Evolutionary conservation across 2,888 invertebrate genomes (phyloP).

Genomic region (Drosophila birchii): DNA sequence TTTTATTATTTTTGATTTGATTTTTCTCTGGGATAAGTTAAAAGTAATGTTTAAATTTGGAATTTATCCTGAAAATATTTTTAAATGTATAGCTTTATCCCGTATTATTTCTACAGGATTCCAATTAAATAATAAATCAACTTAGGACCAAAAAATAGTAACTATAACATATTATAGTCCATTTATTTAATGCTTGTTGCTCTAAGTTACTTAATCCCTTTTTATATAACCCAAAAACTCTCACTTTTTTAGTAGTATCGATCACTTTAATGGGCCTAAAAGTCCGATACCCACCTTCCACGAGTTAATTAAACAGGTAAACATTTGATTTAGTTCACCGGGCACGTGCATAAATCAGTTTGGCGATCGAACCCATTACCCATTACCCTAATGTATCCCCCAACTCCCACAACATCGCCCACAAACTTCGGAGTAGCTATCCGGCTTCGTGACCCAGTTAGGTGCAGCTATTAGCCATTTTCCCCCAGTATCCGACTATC

Average conservation of each 20-base stretch:
- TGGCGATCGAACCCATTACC: slow-evolving; percentile 17
- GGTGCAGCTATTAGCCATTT: slow-evolving; percentile 31
- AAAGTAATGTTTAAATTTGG: not conserved
- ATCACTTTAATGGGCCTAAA: not conserved
- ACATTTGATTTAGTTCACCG: slow-evolving; percentile 27
- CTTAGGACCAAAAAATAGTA: too few relatives aligned
- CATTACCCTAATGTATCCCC: slow-evolving; percentile 35
- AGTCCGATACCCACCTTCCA: not conserved
- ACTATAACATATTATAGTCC: too few relatives aligned
- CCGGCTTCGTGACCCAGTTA: slow-evolving; percentile 42
- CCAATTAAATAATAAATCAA: not conserved
- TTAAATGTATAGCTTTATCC: not conserved
- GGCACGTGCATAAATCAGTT: slow-evolving; percentile 41
- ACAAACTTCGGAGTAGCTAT: slow-evolving; percentile 6
- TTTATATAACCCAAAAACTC: slow-evolving; percentile 1
- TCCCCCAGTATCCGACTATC: slow-evolving; percentile 16
- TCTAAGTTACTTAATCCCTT: not conserved
- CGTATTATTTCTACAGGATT: not conserved
- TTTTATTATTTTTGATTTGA: not conserved
- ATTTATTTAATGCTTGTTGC: not conserved
- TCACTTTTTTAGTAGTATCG: slow-evolving; percentile 5
- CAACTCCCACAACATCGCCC: slow-evolving; percentile 37
- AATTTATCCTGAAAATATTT: not conserved
- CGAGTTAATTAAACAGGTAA: slow-evolving; percentile 31
- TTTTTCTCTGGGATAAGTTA: not conserved